phyloP scores from a whole-genome alignment of 2,797 vertebrate genomes.

The Liparis tanakae region DNA sequence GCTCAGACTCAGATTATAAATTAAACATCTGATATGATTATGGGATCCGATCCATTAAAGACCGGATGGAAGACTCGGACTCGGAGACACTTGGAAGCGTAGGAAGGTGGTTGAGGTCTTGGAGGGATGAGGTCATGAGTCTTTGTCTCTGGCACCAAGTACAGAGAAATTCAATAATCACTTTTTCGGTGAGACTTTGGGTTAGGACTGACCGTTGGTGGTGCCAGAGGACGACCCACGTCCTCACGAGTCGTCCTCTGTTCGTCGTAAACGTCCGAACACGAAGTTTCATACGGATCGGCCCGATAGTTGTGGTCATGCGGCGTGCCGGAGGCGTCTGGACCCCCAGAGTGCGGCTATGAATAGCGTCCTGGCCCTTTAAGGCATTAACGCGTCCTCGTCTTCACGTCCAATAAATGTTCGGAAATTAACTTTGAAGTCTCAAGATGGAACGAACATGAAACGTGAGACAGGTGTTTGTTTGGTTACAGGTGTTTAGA shows the following conservation, averaged over 20 bases:
- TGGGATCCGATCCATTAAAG: not conserved
- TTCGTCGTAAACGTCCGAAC: not conserved
- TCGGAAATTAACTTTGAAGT: conserved; percentile 45
- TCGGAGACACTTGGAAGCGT: not conserved
- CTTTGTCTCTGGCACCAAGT: not conserved
- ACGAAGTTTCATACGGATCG: conserved; percentile 1
- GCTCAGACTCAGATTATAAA: not conserved
- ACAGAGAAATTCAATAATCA: not conserved
- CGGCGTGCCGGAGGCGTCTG: conserved; percentile 18
- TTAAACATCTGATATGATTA: not conserved
- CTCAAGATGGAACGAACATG: conserved; percentile 48
- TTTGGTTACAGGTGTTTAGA: not conserved
- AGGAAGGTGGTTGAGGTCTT: not conserved
- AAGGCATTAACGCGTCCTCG: conserved; percentile 35
- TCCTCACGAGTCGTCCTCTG: conserved; percentile 2
- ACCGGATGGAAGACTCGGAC: no score
- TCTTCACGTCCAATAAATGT: conserved; percentile 40
- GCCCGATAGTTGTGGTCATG: conserved; percentile 7
- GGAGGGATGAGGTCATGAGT: not conserved
- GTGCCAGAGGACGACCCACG: not conserved
- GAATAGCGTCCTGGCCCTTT: conserved; percentile 25
- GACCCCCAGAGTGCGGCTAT: conserved; percentile 23
- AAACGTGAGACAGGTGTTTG: conserved; percentile 36
- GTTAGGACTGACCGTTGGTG: conserved; percentile 7
- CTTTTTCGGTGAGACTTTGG: not conserved